phyloP scores from a whole-genome alignment of 1,140 invertebrate species.

The Drosophila pectinifera region DNA sequence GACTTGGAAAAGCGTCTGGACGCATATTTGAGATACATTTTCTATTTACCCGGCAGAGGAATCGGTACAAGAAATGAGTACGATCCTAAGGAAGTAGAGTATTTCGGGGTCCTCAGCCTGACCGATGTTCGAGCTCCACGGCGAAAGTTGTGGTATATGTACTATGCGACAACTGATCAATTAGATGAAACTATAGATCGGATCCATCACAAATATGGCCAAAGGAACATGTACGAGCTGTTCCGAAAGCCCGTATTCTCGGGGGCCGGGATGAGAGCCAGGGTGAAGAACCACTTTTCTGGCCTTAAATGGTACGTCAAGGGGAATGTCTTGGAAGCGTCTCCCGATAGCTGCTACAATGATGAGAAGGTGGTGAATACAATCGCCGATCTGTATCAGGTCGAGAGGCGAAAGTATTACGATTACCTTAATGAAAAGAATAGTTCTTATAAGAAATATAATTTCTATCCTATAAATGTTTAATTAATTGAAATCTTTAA shows the following conservation, averaged over 20 bases:
- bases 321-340: conserved; percentile 64
- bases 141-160: conserved; percentile 66
- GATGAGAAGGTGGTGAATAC: conserved; percentile 53
- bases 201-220: conserved; percentile 62
- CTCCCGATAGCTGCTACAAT: conserved; percentile 46
- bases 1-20: conserved; percentile 52
- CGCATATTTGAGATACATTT: conserved; percentile 29
- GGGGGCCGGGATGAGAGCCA: conserved; percentile 40
- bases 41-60: background rate
- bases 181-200: conserved; percentile 49
- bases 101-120: conserved; percentile 58
- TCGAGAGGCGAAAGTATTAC: conserved; percentile 45
- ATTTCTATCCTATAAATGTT: no score
- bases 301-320: conserved; percentile 59
- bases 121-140: conserved; percentile 45
- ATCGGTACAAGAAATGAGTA: conserved; percentile 11
- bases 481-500: no score
- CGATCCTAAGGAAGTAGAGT: conserved; percentile 46
- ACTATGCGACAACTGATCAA: conserved; percentile 40
- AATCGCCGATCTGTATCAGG: conserved; percentile 44
- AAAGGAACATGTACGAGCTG: conserved; percentile 66
- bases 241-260: conserved; percentile 60
- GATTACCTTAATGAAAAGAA: conserved; percentile 15
- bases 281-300: conserved; percentile 56
- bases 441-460: background rate